Evolutionary conservation across 1,140 invertebrate genomes (phyloP), one percentile per base, ranked within the genome.

Genomic region (Rhizoglyphus robini): DNA sequence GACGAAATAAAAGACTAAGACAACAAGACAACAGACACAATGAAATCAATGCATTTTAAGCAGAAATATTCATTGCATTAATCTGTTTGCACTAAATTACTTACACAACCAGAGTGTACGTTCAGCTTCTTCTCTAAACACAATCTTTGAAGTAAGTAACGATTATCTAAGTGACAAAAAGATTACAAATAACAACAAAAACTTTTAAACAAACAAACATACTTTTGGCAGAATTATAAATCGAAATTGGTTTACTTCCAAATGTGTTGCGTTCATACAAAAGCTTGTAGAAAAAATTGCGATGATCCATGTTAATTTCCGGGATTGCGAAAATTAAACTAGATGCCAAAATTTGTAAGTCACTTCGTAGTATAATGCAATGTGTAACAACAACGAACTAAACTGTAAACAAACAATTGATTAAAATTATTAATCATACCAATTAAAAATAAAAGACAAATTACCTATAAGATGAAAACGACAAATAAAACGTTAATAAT

Each of bases 271-370:
- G 63, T 38, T 47, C 27, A 36, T 64, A 48, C 23, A 64, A 30
- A 34, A 64, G 4, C 41, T 51, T 64, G 63, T 64, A 64, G 25
- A 48, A 51, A 32, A 64, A 51, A 20, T 48, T 27, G 30, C 18
- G 13, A 31, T 18, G 63, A 54, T 68, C 72, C 92, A 11, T 82
- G 15, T 2, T 46, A n/a, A 20, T 46, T 46, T 2, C 23, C 23
- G 41, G 18, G 18, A n/a, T 41, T 41, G 38, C n/a, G n/a, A n/a
- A n/a, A n/a, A n/a, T n/a, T n/a, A n/a, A n/a, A n/a, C n/a, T n/a
- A n/a, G n/a, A n/a, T n/a, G n/a, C n/a, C n/a, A n/a, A n/a, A n/a
- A n/a, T n/a, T n/a, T n/a, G n/a, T n/a, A n/a, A n/a, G n/a, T n/a
- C n/a, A n/a, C n/a, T n/a, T n/a, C n/a, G n/a, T n/a, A n/a, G n/a